Conservation (phyloP, 2,113 vertebrate species). For the Opisthocomus hoazin region DNA sequence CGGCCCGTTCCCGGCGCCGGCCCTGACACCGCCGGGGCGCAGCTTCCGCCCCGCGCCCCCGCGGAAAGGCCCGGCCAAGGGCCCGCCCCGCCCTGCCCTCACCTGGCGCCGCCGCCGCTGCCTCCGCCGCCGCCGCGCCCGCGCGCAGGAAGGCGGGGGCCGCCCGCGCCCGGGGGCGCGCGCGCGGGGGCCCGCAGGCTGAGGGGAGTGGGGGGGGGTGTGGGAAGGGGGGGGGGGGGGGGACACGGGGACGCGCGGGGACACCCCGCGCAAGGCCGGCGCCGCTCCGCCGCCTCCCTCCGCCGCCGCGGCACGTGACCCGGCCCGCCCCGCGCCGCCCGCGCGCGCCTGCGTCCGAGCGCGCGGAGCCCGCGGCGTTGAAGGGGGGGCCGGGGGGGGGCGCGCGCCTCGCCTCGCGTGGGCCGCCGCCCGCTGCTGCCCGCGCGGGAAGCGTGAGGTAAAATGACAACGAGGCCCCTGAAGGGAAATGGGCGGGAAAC, state of each 20-base stretch:
- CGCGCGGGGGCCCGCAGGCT: background rate
- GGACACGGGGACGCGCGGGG: background rate
- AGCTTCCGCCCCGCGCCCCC: background rate
- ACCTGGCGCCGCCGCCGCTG: background rate
- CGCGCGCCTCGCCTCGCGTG: too few relatives aligned
- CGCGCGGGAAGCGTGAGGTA: too few relatives aligned
- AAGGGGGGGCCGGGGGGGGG: too few relatives aligned
- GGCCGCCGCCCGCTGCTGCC: too few relatives aligned
- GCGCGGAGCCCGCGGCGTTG: background rate
- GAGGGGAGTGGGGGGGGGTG: background rate
- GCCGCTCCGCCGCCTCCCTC: background rate
- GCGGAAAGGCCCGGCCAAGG: background rate
- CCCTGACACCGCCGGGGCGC: background rate
- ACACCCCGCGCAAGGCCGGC: background rate
- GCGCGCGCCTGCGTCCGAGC: background rate
- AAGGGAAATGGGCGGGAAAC: too few relatives aligned
- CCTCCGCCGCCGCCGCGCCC: background rate
- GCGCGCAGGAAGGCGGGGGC: background rate
- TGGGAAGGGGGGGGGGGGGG: too few relatives aligned
- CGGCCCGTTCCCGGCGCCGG: background rate
- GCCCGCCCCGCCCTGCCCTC: background rate
- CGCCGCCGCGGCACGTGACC: background rate
- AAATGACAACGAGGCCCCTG: too few relatives aligned
- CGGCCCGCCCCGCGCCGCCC: background rate
- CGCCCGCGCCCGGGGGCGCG: background rate